These are phyloP conservation scores for Poeciliopsis presidionis DNA, from an alignment of 2,797 vertebrate species.

Conservation along the genomic window DNA sequence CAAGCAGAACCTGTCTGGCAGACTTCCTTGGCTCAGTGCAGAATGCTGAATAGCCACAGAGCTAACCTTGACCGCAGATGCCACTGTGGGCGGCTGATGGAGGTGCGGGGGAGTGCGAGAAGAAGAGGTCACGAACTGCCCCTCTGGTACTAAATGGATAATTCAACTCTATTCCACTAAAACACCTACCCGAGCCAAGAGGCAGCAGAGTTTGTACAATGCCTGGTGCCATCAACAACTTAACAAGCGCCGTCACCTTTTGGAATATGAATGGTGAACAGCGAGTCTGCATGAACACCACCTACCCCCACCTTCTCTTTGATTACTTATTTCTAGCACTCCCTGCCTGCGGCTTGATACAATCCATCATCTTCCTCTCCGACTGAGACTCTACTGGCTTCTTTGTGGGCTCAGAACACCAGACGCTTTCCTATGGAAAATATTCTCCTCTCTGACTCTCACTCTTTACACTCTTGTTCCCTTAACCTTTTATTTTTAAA, in stretches of 20 bases:
- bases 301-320: constrained; percentile 50
- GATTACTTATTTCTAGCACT: constrained; percentile 58
- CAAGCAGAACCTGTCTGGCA: constrained; percentile 46
- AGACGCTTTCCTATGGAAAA: constrained; percentile 44
- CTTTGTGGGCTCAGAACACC: constrained; percentile 35
- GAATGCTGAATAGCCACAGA: constrained; percentile 55
- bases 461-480: constrained; percentile 30
- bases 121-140: constrained; percentile 67
- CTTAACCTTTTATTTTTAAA: constrained; percentile 64
- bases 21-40: constrained; percentile 41
- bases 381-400: constrained; percentile 37
- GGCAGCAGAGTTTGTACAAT: constrained; percentile 61
- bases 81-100: constrained; percentile 64
- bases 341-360: constrained; percentile 40
- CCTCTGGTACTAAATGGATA: constrained; percentile 76
- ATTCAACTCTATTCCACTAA: constrained; percentile 74
- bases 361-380: constrained; percentile 63
- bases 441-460: constrained; percentile 33
- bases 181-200: constrained; percentile 56
- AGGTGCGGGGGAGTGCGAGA: constrained; percentile 55
- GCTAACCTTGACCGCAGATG: constrained; percentile 68
- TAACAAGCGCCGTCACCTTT: constrained; percentile 67
- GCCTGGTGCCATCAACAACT: constrained; percentile 64
- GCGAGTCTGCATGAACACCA: constrained; percentile 43
- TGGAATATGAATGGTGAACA: constrained; percentile 51